Base-by-base conservation (phyloP, 2,888 invertebrate genomes). In the Crepidodera aurea region DNA sequence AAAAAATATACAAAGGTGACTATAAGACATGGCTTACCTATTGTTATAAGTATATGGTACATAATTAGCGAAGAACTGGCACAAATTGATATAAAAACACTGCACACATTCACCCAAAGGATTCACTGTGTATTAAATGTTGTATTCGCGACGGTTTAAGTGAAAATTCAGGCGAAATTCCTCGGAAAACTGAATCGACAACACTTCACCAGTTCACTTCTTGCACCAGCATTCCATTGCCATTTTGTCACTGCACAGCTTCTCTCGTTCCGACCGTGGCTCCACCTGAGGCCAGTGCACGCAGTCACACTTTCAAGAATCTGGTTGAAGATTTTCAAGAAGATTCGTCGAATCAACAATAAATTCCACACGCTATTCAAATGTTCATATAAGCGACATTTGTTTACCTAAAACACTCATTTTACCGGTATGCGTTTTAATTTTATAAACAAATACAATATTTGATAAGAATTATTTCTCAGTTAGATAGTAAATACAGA, bases 21-120 rank as follows among this genome's bases (percentile, higher is more conserved):
- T 78, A 79, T 79, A 79, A 79, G 79, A 80, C 78, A 80, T 79
- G 78, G 78, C 79, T 81, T 80, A 81, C 80, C 81, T 81, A 80
- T 81, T 81, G 81, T 81, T 80, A 78, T 78, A 75, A 78, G 74
- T 78, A 73, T 77, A 78, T 75, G 76, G 75, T 77, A 77, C 78
- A 77, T 79, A 78, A 80, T 78, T 76, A 76, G 70, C 71, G 74
- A 76, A 76, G 76, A 75, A 76, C 71, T 70, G 71, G 74, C 72
- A 70, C 69, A 72, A 73, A 71, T 70, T 68, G 65, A 65, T 64
- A 66, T 67, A 65, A 69, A 73, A 73, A 69, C 60, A 71, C 74
- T 74, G 67, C 72, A 70, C 75, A 71, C 73, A 71, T 64, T 65
- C 53, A 69, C 64, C 65, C 65, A 64, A 68, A 72, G 62, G 37